Evolutionary conservation across 1,140 invertebrate species (phyloP), one percentile per base, ranked within the genome.

Genomic region (Tetragonula clypearis): DNA sequence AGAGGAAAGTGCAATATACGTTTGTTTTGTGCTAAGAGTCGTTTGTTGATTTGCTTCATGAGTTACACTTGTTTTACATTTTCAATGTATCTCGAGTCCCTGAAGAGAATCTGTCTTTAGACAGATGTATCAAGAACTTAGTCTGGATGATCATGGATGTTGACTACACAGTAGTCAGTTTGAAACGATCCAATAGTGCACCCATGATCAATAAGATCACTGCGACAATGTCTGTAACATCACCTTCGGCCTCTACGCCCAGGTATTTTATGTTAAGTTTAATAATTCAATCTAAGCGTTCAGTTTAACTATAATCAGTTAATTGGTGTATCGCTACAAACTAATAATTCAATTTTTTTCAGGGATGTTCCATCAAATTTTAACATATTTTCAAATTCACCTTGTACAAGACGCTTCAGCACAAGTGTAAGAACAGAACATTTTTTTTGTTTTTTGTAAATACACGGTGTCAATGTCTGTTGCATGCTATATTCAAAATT

Each of bases 171-270:
- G 95, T 96, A 87, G 95, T 96, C 84, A 96, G 96, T 78, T 94
- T 98, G 55, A 98, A 98, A 94, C 95, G 97, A 91, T 98, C 97
- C 84, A 97, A 96, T 91, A 98, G 97, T 95, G 97, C 97, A 86
- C 97, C 97, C 84, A 97, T 98, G 96, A 98, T 98, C 89, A 97
- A 97, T 93, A 96, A 97, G 92, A 95, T 96, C 66, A 95, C 93
- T 92, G 92, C 94, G 86, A 94, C 94, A 78, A 95, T 94, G 93
- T 94, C 94, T 81, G 88, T 94, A 35, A 94, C 93, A 66, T 94
- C 94, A 55, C 92, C 94, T 56, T 93, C 94, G n/a, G 94, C 93
- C 76, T 94, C 95, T 53, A 87, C 94, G 41, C 92, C 95, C 75
- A 95, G 95, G 95, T 95, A 93, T 35, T 17, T 83, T 30, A 21